Evolutionary conservation across 2,797 vertebrate species (phyloP).

Genomic region (Trematomus bernacchii): DNA sequence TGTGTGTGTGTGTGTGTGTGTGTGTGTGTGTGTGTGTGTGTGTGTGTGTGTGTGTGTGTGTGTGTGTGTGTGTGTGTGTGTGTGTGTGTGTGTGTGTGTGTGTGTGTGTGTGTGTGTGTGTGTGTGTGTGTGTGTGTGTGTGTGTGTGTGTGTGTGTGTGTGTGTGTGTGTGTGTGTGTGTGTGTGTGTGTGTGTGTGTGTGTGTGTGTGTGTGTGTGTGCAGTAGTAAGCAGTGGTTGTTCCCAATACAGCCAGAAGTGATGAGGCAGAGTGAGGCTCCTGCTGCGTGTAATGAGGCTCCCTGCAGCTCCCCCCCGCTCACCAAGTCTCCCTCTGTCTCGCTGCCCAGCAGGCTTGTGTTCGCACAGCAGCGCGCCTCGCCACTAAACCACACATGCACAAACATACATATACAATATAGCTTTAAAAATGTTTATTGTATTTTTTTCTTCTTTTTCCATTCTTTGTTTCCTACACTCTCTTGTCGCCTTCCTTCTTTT

Average conservation of each 20-base stretch:
- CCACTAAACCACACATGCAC: constrained; percentile 58
- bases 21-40: constrained; percentile 33
- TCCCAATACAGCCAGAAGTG: constrained; percentile 79
- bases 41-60: constrained; percentile 33
- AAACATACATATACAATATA: not conserved
- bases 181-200: constrained; percentile 23
- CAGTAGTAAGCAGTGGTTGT: constrained; percentile 64
- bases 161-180: constrained; percentile 33
- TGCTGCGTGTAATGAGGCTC: constrained; percentile 88
- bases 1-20: constrained; percentile 33
- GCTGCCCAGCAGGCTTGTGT: constrained; percentile 80
- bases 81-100: constrained; percentile 33
- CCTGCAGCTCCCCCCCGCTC: constrained; percentile 80
- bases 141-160: constrained; percentile 33
- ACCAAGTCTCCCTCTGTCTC: constrained; percentile 74
- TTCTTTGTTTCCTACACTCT: constrained; percentile 14
- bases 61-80: constrained; percentile 33
- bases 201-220: constrained; percentile 41
- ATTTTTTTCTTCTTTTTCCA: constrained; percentile 23
- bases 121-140: constrained; percentile 33
- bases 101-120: constrained; percentile 33
- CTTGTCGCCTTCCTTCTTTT: constrained; percentile 14
- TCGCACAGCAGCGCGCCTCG: constrained; percentile 64
- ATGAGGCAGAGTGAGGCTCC: constrained; percentile 81
- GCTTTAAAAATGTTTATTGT: constrained; percentile 30